Conservation (phyloP, 2,797 vertebrate genomes). For the Linurgus olivaceus region DNA sequence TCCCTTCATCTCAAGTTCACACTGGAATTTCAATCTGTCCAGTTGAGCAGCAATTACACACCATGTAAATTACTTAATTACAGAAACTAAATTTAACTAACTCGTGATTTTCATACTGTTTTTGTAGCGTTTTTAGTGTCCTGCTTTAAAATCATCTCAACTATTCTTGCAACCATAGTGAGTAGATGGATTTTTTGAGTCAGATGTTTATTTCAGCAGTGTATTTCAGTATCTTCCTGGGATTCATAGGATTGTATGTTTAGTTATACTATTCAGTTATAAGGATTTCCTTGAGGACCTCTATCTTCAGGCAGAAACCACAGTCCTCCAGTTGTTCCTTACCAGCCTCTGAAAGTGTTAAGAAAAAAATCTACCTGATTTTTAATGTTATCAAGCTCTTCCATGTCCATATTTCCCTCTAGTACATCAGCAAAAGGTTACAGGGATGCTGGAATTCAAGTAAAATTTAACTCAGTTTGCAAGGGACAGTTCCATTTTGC, state of each 20-base stretch:
- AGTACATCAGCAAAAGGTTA: background rate
- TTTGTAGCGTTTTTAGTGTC: background rate
- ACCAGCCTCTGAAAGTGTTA: background rate
- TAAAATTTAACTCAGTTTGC: background rate
- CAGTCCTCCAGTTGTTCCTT: background rate
- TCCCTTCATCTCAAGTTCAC: background rate
- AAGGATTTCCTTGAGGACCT: background rate
- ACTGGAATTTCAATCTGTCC: background rate
- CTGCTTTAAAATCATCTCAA: background rate
- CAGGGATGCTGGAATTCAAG: background rate
- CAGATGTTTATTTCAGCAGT: background rate
- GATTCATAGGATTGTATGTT: background rate
- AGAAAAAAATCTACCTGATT: background rate
- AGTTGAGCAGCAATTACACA: background rate
- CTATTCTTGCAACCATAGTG: background rate
- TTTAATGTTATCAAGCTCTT: background rate
- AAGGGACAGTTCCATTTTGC: background rate
- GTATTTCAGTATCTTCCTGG: background rate
- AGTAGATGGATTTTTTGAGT: background rate
- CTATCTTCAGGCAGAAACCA: background rate
- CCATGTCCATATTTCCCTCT: background rate
- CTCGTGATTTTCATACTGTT: background rate
- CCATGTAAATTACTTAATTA: background rate
- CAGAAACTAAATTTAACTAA: background rate
- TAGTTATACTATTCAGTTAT: background rate